Conservation (phyloP, 2,113 vertebrate genomes). For the Actenoides hombroni region DNA sequence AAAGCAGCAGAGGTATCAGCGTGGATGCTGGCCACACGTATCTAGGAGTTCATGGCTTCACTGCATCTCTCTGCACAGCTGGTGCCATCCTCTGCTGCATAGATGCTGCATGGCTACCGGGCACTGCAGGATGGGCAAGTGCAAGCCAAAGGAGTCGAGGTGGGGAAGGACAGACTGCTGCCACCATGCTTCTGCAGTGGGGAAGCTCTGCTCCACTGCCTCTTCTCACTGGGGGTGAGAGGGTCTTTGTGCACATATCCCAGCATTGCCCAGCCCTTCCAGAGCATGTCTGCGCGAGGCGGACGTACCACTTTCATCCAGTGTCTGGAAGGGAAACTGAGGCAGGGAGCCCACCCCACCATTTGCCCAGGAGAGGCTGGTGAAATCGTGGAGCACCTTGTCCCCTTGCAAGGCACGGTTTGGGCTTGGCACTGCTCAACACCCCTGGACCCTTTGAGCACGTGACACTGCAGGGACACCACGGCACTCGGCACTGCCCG, state of each 20-base stretch:
- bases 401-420: too few species aligned
- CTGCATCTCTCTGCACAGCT: neutral
- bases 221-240: neutral
- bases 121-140: neutral
- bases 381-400: neutral
- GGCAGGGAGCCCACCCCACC: neutral
- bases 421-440: neutral
- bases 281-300: neutral
- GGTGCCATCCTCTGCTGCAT: neutral
- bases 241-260: fast-evolving
- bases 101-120: neutral
- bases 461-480: neutral
- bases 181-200: neutral
- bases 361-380: neutral
- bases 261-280: neutral
- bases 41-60: neutral
- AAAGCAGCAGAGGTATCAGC: neutral
- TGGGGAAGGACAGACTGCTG: neutral
- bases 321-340: neutral
- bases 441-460: neutral
- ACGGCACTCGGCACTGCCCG: fast-evolving
- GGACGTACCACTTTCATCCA: neutral
- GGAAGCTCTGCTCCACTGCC: neutral
- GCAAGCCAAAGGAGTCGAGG: fast-evolving
- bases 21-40: fast-evolving